Percentiles rank a stretch among this genome's conserved stretches.
Evolutionary conservation across 35 echinoderm and acorn worm species (phyloP).

Genomic region (Holothuria glaberrima): DNA sequence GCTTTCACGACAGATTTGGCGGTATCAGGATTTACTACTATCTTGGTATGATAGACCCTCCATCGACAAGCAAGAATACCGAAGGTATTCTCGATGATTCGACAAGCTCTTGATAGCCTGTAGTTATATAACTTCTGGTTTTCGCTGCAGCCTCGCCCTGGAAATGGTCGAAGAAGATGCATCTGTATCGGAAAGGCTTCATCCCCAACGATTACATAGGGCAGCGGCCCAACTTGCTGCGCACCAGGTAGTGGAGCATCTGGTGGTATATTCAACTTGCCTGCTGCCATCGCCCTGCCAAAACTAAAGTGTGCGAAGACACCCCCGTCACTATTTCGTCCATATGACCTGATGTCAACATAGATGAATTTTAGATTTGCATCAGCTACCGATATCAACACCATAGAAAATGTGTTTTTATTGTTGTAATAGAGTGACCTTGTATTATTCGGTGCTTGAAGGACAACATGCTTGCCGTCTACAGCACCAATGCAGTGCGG

Average conservation of each 20-base stretch:
- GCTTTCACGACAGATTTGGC: constrained; percentile 33
- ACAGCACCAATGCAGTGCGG: constrained; percentile 14
- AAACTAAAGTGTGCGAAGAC: neutral
- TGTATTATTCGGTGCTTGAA: neutral
- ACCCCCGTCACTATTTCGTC: constrained; percentile 55
- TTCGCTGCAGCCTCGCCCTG: neutral
- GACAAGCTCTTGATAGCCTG: constrained; percentile 55
- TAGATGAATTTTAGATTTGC: constrained; percentile 44
- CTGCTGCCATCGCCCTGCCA: neutral
- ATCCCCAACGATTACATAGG: too few species aligned
- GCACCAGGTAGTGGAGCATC: neutral
- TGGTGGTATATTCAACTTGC: constrained; percentile 21
- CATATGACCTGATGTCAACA: constrained; percentile 36
- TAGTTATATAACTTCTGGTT: constrained; percentile 69
- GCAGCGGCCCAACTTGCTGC: constrained; percentile 37
- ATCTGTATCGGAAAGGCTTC: constrained; percentile 65
- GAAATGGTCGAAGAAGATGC: constrained; percentile 64
- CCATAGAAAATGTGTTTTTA: constrained; percentile 33
- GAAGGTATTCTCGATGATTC: constrained; percentile 78
- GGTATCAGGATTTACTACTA: neutral
- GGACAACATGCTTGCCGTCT: constrained; percentile 28
- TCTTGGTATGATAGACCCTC: constrained; percentile 47
- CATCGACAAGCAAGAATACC: constrained; percentile 67
- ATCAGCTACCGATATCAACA: constrained; percentile 50
- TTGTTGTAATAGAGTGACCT: constrained; percentile 35